phyloP scores from a whole-genome alignment of 2,888 invertebrate genomes.

The Clusia tigrina region DNA sequence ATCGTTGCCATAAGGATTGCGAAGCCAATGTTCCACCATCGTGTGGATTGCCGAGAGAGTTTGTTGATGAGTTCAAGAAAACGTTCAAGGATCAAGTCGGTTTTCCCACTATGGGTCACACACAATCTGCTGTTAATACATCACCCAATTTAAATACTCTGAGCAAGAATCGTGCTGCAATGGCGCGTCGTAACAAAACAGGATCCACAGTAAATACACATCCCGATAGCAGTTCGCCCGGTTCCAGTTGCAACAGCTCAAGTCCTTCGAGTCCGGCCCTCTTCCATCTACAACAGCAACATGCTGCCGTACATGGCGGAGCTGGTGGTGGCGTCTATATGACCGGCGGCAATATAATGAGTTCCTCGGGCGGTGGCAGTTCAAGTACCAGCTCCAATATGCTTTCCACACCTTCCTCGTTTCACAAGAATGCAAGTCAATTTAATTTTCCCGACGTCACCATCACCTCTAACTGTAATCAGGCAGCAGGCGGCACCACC shows the following conservation, averaged over 20 bases:
- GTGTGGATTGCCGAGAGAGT: conserved; percentile 88
- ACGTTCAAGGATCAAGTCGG: conserved; percentile 67
- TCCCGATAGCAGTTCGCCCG: conserved; percentile 90
- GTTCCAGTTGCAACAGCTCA: conserved; percentile 95
- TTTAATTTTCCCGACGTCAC: conserved; percentile 65
- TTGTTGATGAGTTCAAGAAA: conserved; percentile 82
- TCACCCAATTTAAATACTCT: conserved; percentile 58
- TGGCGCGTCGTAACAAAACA: conserved; percentile 39
- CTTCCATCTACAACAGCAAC: conserved; percentile 62
- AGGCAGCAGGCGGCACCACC: conserved; percentile 37
- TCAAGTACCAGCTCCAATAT: conserved; percentile 51
- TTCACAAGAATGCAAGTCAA: conserved; percentile 60
- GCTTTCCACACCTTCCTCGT: conserved; percentile 52
- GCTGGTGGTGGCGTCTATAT: conserved; percentile 51
- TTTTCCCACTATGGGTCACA: conserved; percentile 30
- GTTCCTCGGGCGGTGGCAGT: conserved; percentile 45
- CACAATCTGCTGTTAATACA: conserved; percentile 63
- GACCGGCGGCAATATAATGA: conserved; percentile 37
- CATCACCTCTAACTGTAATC: conserved; percentile 47
- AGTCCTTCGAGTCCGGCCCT: conserved; percentile 94
- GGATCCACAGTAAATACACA: conserved; percentile 39
- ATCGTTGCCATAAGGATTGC: conserved; percentile 78
- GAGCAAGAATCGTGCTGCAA: conserved; percentile 42
- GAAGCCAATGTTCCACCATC: conserved; percentile 91
- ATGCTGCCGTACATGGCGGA: conserved; percentile 59